phyloP scores from a whole-genome alignment of 2,797 vertebrate genomes.

The Hyperoplus immaculatus region DNA sequence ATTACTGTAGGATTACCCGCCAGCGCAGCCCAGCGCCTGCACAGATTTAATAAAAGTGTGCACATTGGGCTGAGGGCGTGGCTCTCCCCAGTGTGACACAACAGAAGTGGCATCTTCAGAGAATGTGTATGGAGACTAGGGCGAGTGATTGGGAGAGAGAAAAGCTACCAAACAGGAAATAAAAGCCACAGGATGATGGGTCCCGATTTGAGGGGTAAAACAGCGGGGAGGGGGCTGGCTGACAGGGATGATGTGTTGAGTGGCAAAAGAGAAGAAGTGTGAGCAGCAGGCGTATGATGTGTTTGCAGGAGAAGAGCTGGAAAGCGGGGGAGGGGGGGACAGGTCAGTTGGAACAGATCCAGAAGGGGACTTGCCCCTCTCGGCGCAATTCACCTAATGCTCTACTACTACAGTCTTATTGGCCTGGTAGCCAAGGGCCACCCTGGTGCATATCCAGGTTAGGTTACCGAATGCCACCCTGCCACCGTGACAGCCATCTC shows the following conservation, averaged over 20 bases:
- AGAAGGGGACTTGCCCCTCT: conserved; percentile 60
- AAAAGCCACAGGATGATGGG: conserved; percentile 76
- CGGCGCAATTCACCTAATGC: conserved; percentile 65
- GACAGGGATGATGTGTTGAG: conserved; percentile 60
- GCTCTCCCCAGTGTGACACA: conserved; percentile 79
- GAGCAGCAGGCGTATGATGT: conserved; percentile 62
- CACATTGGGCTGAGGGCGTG: conserved; percentile 88
- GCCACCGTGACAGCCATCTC: conserved; percentile 92
- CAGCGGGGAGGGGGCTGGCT: conserved; percentile 64
- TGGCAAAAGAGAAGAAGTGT: conserved; percentile 59
- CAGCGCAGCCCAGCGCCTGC: conserved; percentile 85
- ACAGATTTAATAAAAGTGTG: conserved; percentile 88
- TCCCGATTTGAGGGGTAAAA: conserved; percentile 69
- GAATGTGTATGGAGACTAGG: conserved; percentile 85
- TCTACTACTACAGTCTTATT: conserved; percentile 36
- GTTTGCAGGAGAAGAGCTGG: conserved; percentile 56
- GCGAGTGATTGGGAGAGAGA: conserved; percentile 79
- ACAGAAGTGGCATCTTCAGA: conserved; percentile 80
- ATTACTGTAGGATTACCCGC: conserved; percentile 88
- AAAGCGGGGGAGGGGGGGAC: conserved; percentile 37
- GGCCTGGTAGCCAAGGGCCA: conserved; percentile 86
- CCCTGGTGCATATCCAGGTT: conserved; percentile 87
- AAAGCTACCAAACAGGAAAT: conserved; percentile 81
- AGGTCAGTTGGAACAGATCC: conserved; percentile 64
- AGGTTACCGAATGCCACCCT: conserved; percentile 91